Evolutionary conservation across 2,113 vertebrate genomes (phyloP), one percentile per base, ranked within the genome.

Genomic region (Alligator mississippiensis): DNA sequence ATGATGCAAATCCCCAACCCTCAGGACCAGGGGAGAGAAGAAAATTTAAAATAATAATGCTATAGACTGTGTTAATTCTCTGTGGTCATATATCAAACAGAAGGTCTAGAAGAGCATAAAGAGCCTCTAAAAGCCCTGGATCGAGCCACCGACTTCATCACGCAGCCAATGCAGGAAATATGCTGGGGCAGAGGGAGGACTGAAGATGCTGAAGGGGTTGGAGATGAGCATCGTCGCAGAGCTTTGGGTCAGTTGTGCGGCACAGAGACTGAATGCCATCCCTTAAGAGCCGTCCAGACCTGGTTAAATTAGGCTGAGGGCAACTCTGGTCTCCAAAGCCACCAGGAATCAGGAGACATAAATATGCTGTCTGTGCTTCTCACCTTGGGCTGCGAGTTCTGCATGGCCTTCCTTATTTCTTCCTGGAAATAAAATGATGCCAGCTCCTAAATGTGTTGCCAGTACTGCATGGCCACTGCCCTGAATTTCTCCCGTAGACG

Each of bases 241-340:
- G 62, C 7, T 34, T 30, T 27, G 79, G 24, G 30, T 58, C 10
- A 72, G 54, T 0, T 0, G 58, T 74, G 16, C 0, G 1, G 57
- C 66, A 5, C 77, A 59, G 58, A 24, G 9, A 3, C 25, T 75
- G 72, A 64, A 3, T 15, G 47, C 47, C 70, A 11, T 5, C 34
- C 19, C 4, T 21, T 38, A 34, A 21, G 30, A 24, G 34, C 21
- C 34, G 6, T 24, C 34, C 34, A 74, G 34, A 74, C 6, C 11
- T 47, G 34, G 34, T 38, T 74, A 74, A 22, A 47, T 74, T 47
- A 74, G 30, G 47, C 15, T 21, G 24, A 13, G 18, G 34, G 5
- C 22, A 5, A 7, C 30, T 38, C 19, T 4, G 3, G 68, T 34
- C 38, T 21, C 30, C 11, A 13, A 11, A 38, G 30, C 10, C 34